phyloP scores from a whole-genome alignment of 1,140 invertebrate species.

The Oppia nitens region DNA sequence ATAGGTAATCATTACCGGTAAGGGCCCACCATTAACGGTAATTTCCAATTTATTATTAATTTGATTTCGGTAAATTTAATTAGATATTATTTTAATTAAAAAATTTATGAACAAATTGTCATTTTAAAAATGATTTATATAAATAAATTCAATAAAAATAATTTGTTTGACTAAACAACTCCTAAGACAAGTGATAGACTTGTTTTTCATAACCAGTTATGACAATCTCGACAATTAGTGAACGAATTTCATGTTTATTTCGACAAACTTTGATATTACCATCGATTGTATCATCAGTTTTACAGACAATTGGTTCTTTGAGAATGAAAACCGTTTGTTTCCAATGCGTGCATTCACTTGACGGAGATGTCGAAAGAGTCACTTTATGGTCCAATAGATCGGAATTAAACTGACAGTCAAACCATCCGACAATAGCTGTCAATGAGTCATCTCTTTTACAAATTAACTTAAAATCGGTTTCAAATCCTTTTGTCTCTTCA shows the following conservation, averaged over 20 bases:
- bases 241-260: constrained; percentile 3
- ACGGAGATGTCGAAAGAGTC: constrained; percentile 42
- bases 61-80: too few species aligned
- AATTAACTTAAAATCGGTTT: constrained; percentile 51
- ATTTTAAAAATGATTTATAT: too few species aligned
- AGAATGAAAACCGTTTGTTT: constrained; percentile 93
- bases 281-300: constrained; percentile 39
- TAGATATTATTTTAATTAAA: too few species aligned
- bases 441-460: constrained; percentile 48
- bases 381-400: constrained; percentile 15
- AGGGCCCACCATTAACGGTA: too few species aligned
- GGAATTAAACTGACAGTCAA: constrained; percentile 65
- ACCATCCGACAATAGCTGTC: constrained; percentile 80
- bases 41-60: too few species aligned
- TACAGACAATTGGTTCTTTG: constrained; percentile 46
- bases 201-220: not conserved
- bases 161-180: not conserved
- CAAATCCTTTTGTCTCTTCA: constrained; percentile 57
- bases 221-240: not conserved
- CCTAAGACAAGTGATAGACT: not conserved
- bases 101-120: too few species aligned
- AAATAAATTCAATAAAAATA: not conserved
- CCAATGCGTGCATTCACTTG: constrained; percentile 71
- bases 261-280: constrained; percentile 4
- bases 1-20: too few species aligned